Base-by-base conservation (phyloP, 1,140 invertebrate species). In the Achatina immaculata region DNA sequence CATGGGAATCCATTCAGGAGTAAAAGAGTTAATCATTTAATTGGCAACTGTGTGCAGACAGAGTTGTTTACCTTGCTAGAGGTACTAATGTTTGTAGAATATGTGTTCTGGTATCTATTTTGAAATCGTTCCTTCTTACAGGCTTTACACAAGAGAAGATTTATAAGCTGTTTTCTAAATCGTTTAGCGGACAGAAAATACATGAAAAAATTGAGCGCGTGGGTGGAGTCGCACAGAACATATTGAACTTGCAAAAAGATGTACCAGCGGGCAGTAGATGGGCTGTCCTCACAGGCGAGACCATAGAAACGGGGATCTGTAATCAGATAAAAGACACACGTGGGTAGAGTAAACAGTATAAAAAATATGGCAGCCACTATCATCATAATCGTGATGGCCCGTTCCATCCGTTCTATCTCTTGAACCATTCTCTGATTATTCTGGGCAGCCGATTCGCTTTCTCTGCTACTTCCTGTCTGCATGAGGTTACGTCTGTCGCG, bases 181-280 rank as follows among this genome's bases (percentile, higher is more conserved):
- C 84, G 84, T 43, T 81, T 79, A 0, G 84, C 87, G 34, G 84
- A 85, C 4, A 88, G 62, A 78, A 86, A 88, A 65, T 87, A 88
- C 16, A 88, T 55, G 71, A 86, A 88, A 78, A 88, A 88, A 73
- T 88, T 88, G 19, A 88, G 65, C 1, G 85, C 86, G 66, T 88
- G 87, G 48, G 85, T 86, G 3, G 83, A 55, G 69, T 88, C 87
- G 0, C 82, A 78, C 24, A 88, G 55, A 24, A 87, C n/a, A 55
- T 82, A 87, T 7, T 85, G 72, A 31, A 88, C 62, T 40, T 86
- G 82, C 58, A 66, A 4, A 43, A 81, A 74, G 9, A 78, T 28
- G n/a, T 45, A 0, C 68, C 38, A 55, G 34, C 48, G 34, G 19
- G 68, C 80, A 0, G 62, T 0, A 24, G 36, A 31, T n/a, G 77